Conservation (phyloP, 2,888 invertebrate species). For the Cataglyphis albicans region DNA sequence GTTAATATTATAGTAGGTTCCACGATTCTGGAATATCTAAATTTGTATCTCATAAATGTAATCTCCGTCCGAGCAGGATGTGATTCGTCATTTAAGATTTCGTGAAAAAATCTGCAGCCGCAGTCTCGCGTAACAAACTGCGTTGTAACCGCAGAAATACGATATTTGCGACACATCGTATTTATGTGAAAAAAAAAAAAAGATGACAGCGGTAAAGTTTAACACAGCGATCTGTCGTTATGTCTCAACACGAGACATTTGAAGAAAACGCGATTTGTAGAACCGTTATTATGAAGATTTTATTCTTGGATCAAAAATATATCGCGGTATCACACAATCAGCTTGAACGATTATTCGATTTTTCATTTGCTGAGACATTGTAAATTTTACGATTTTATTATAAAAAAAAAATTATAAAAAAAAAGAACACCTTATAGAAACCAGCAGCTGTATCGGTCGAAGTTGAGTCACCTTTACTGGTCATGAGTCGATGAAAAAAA, state of each 20-base stretch:
- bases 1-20: constrained; percentile 29
- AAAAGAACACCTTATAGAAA: constrained; percentile 69
- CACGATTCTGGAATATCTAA: constrained; percentile 1
- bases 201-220: constrained; percentile 6
- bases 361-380: not conserved
- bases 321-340: not conserved
- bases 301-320: not conserved
- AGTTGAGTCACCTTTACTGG: constrained; percentile 66
- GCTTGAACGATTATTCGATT: not conserved
- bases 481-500: constrained; percentile 22
- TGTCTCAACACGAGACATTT: not conserved
- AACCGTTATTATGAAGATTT: not conserved
- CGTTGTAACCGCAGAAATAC: constrained; percentile 61
- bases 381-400: not conserved
- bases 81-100: constrained; percentile 70
- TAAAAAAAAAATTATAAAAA: not conserved
- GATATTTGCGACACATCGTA: constrained; percentile 37
- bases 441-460: constrained; percentile 70
- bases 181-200: constrained; percentile 5
- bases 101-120: constrained; percentile 67
- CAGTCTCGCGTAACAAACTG: constrained; percentile 65
- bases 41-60: constrained; percentile 57
- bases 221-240: not conserved
- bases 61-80: constrained; percentile 39
- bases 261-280: not conserved